Evolutionary conservation across 1,140 invertebrate genomes (phyloP), one percentile per base, ranked within the genome.

Genomic region (Eufriesea mexicana): DNA sequence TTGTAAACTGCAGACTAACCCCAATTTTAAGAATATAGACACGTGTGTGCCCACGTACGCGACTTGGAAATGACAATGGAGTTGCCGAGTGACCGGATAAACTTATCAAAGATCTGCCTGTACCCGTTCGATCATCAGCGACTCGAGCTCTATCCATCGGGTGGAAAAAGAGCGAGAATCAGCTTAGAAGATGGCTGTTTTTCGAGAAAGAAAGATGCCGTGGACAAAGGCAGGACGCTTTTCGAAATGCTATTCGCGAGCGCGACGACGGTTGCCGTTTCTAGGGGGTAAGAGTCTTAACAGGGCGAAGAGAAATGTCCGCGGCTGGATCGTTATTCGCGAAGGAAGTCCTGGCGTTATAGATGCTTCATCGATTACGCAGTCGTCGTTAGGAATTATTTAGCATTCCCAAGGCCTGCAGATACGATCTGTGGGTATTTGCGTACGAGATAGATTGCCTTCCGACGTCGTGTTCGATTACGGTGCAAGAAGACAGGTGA

Each of bases 391-490:
- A 64, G 20, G 18, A 57, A 76, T 35, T 78, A 62, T 83, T 83
- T 76, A 70, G 62, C 47, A 55, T 77, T 83, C 66, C 84, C 59
- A 81, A 55, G 71, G 62, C 42, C 23, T 59, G 51, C 10, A 9
- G 18, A 35, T 62, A 51, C 18, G 49, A 83, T 79, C 51, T 62
- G 42, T 59, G 25, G 16, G 28, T 47, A 25, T 70, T 84, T 72
- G 61, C 76, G 59, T 47, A 61, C 23, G 25, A 57, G 42, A 84
- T 51, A 64, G 57, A 86, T 86, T 61, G 67, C 42, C 57, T 35
- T 35, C 71, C 61, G 49, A 59, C n/a, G 74, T 88, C 86, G 62
- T 73, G 61, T 87, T 87, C 85, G 81, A 87, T 88, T 87, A 88
- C 47, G 62, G 66, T 71, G 61, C 74, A 85, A 88, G 86, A 79